phyloP scores from a whole-genome alignment of 2,113 vertebrate species.

The Picathartes gymnocephalus region DNA sequence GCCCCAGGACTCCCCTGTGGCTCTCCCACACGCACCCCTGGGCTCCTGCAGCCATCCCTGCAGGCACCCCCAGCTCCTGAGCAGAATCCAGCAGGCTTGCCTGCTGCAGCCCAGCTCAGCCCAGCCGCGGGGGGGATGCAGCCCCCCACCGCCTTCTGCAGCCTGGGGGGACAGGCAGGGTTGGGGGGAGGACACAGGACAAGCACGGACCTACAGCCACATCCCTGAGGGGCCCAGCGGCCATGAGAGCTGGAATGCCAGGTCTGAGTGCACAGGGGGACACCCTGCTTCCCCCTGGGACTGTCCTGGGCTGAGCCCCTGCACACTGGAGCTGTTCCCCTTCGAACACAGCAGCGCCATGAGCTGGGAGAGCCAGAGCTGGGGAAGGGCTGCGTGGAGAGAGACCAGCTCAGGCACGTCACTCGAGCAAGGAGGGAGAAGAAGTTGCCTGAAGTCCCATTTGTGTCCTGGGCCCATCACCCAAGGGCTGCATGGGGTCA shows the following conservation, averaged over 20 bases:
- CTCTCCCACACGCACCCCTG: not conserved
- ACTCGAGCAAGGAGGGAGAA: rapidly evolving
- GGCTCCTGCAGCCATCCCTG: not conserved
- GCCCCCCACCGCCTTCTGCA: not conserved
- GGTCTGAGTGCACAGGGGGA: not conserved
- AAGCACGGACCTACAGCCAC: not conserved
- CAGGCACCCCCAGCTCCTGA: not conserved
- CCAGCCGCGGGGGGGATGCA: too few relatives aligned
- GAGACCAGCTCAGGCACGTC: not conserved
- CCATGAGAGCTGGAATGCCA: rapidly evolving
- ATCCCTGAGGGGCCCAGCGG: not conserved
- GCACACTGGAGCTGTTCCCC: not conserved
- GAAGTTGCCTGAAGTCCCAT: not conserved
- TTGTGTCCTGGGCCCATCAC: not conserved
- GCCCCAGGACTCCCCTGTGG: not conserved
- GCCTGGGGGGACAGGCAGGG: not conserved
- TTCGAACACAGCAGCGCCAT: not conserved
- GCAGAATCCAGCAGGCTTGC: too few relatives aligned
- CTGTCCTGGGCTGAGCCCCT: not conserved
- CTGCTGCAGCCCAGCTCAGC: not conserved
- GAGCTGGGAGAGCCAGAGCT: not conserved
- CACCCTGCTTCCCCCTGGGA: not conserved
- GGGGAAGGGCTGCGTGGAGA: not conserved
- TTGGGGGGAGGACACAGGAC: not conserved
- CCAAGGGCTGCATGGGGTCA: not conserved